phyloP scores from a whole-genome alignment of 2,797 vertebrate genomes.

The Alca torda region DNA sequence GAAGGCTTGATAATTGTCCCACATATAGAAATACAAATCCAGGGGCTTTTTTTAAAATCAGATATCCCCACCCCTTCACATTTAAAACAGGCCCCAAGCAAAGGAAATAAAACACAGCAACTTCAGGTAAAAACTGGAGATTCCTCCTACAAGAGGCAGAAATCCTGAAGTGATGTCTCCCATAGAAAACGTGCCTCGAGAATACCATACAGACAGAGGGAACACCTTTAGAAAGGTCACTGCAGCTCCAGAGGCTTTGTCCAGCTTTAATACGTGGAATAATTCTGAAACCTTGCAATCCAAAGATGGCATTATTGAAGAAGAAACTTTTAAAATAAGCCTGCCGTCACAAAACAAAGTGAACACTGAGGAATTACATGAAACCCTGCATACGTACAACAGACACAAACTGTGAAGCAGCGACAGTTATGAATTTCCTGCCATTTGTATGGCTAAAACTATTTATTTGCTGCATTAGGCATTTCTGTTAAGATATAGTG shows the following conservation, averaged over 20 bases:
- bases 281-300: not conserved
- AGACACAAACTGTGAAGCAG: not conserved
- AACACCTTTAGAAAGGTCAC: not conserved
- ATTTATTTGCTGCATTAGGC: constrained; percentile 1
- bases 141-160: not conserved
- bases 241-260: not conserved
- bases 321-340: not conserved
- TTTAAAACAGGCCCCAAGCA: not conserved
- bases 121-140: not conserved
- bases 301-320: not conserved
- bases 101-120: not conserved
- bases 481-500: not conserved
- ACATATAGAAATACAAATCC: not conserved
- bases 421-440: not conserved
- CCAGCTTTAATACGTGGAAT: not conserved
- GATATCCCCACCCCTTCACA: not conserved
- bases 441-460: not conserved
- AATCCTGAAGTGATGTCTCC: not conserved
- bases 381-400: not conserved
- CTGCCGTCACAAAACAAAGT: not conserved
- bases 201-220: not conserved
- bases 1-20: not conserved
- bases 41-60: not conserved
- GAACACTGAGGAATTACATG: not conserved
- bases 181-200: not conserved